These are phyloP conservation scores for Botia kubotai DNA, from an alignment of 2,797 vertebrate species.

Conservation along the genomic window DNA sequence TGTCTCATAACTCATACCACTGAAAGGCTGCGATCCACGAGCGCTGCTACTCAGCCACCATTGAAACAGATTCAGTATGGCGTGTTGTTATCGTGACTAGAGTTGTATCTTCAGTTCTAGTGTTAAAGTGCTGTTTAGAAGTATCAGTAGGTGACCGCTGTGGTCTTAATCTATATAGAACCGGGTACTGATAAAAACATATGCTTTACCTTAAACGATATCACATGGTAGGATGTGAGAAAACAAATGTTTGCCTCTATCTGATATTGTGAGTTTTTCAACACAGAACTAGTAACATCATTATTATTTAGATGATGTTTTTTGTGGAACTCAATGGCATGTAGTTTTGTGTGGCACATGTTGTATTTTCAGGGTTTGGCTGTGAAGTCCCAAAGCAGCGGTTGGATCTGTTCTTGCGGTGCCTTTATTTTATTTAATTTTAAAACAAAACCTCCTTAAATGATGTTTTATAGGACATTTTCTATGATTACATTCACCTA, in stretches of 20 bases:
- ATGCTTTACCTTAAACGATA: constrained; percentile 8
- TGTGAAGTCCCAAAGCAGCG: constrained; percentile 23
- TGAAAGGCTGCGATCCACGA: constrained; percentile 38
- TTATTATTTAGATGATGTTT: constrained; percentile 25
- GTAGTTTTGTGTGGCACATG: constrained; percentile 37
- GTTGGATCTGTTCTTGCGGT: constrained; percentile 30
- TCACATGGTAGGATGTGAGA: constrained; percentile 5
- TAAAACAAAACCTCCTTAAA: constrained; percentile 11
- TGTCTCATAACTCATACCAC: not conserved
- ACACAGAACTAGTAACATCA: not conserved
- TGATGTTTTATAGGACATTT: constrained; percentile 11
- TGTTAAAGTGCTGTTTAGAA: constrained; percentile 33
- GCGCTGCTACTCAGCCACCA: constrained; percentile 38
- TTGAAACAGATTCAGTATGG: constrained; percentile 18
- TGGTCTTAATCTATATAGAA: constrained; percentile 4
- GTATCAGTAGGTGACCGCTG: constrained; percentile 22
- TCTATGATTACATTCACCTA: not conserved
- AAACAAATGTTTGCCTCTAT: constrained; percentile 11
- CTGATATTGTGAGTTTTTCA: constrained; percentile 9
- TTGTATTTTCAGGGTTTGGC: constrained; percentile 31
- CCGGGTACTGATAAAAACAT: not conserved
- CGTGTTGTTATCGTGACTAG: constrained; percentile 23
- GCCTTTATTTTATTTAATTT: constrained; percentile 46
- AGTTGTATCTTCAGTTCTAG: constrained; percentile 34
- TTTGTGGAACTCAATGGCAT: constrained; percentile 33